Conservation (phyloP, 2,888 invertebrate genomes). For the Mamestra brassicae region DNA sequence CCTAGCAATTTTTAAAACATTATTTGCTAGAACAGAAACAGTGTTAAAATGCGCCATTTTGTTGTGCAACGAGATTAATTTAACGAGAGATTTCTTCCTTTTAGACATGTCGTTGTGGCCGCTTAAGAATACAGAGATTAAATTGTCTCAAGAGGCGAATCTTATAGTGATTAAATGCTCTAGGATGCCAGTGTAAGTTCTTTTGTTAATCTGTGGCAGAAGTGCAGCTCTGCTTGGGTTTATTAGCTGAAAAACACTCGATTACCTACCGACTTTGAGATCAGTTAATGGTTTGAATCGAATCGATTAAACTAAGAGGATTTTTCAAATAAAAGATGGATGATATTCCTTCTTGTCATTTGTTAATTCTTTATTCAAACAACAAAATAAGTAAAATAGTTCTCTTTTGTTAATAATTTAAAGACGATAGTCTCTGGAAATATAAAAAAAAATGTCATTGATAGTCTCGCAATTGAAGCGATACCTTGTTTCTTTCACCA, state of each 20-base stretch:
- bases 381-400: too few species aligned
- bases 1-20: neutral
- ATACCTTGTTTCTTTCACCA: too few species aligned
- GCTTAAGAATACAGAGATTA: slow-evolving; percentile 7
- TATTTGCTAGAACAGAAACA: neutral
- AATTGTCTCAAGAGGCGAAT: slow-evolving; percentile 4
- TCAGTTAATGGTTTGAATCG: slow-evolving; percentile 6
- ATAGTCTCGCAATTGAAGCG: too few species aligned
- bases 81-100: neutral
- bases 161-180: slow-evolving; percentile 18
- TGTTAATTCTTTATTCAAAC: too few species aligned
- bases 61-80: neutral
- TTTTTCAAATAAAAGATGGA: neutral
- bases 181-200: neutral
- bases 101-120: neutral
- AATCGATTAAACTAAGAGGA: neutral
- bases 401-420: too few species aligned
- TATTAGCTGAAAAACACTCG: neutral
- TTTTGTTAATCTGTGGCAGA: slow-evolving; percentile 15
- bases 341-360: too few species aligned
- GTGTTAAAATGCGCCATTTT: neutral
- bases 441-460: too few species aligned
- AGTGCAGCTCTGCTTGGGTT: slow-evolving; percentile 1
- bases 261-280: neutral
- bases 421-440: too few species aligned